Evolutionary conservation across 2,888 invertebrate genomes (phyloP).

Genomic region (Prenolepis imparis): DNA sequence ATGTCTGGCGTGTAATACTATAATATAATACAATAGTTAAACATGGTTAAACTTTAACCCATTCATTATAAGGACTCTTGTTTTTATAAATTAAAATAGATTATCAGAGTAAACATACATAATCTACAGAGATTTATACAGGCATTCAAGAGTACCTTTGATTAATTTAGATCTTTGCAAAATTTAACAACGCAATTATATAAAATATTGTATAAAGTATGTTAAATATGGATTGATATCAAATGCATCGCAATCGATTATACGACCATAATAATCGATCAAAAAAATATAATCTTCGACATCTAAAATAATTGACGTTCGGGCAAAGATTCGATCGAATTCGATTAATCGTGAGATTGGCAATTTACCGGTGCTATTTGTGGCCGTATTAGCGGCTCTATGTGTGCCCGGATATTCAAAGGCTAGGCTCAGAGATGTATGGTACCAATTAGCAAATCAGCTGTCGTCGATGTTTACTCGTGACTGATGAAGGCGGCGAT

Average conservation of each 20-base stretch:
- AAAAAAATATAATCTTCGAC: slow-evolving; percentile 51
- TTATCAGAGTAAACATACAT: slow-evolving; percentile 7
- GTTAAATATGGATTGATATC: not conserved
- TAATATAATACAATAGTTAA: slow-evolving; percentile 40
- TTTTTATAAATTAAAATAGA: slow-evolving; percentile 37
- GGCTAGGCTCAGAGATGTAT: slow-evolving; percentile 70
- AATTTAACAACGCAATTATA: not conserved
- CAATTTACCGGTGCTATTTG: slow-evolving; percentile 74
- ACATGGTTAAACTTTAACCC: slow-evolving; percentile 32
- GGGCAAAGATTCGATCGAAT: slow-evolving; percentile 67
- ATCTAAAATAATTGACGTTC: slow-evolving; percentile 63
- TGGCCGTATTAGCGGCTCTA: slow-evolving; percentile 67
- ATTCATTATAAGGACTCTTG: not conserved
- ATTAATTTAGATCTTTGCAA: not conserved
- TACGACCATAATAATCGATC: slow-evolving; percentile 48
- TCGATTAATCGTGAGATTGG: slow-evolving; percentile 73
- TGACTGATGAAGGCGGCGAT: slow-evolving; percentile 77
- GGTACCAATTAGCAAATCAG: slow-evolving; percentile 79
- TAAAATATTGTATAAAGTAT: no score
- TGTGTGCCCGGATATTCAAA: slow-evolving; percentile 63
- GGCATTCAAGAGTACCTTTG: not conserved
- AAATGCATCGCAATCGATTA: not conserved
- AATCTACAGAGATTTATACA: not conserved
- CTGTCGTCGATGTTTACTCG: slow-evolving; percentile 71
- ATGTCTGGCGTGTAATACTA: slow-evolving; percentile 26